Percentiles rank a stretch among this genome's conserved stretches.
Evolutionary conservation across 2,113 vertebrate species (phyloP).

Genomic region (Podarcis muralis): DNA sequence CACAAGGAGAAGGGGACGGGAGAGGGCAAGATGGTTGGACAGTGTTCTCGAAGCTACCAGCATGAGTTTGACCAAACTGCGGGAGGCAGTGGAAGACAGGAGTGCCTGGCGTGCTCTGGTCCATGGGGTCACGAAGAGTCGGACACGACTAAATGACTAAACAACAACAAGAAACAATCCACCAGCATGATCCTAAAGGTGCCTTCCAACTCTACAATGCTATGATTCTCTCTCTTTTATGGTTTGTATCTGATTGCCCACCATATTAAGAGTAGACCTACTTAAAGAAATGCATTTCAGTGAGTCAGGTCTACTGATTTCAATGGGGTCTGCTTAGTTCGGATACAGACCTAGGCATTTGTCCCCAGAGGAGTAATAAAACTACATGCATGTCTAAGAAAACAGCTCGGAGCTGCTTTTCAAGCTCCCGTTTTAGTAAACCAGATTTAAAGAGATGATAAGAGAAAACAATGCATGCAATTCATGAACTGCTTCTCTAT

Average conservation of each 20-base stretch:
- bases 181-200: not conserved
- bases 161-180: not conserved
- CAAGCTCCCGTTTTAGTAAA: conserved; percentile 23
- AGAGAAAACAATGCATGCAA: conserved; percentile 37
- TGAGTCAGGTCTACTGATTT: too few relatives aligned
- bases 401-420: conserved; percentile 30
- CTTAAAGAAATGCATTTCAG: not conserved
- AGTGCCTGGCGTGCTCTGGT: too few relatives aligned
- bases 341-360: not conserved
- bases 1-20: too few relatives aligned
- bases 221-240: not conserved
- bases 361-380: not conserved
- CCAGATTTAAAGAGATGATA: conserved; percentile 31
- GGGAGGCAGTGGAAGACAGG: too few relatives aligned
- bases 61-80: too few relatives aligned
- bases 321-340: too few relatives aligned
- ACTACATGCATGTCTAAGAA: not conserved
- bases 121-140: too few relatives aligned
- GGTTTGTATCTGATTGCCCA: not conserved
- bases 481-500: not conserved
- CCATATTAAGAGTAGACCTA: too few relatives aligned
- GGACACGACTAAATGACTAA: too few relatives aligned
- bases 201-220: too few relatives aligned
- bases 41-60: too few relatives aligned
- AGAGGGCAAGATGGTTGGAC: too few relatives aligned